These are phyloP conservation scores for Aspidiotus rigidus DNA, from an alignment of 2,888 invertebrate genomes.

Conservation along the genomic window DNA sequence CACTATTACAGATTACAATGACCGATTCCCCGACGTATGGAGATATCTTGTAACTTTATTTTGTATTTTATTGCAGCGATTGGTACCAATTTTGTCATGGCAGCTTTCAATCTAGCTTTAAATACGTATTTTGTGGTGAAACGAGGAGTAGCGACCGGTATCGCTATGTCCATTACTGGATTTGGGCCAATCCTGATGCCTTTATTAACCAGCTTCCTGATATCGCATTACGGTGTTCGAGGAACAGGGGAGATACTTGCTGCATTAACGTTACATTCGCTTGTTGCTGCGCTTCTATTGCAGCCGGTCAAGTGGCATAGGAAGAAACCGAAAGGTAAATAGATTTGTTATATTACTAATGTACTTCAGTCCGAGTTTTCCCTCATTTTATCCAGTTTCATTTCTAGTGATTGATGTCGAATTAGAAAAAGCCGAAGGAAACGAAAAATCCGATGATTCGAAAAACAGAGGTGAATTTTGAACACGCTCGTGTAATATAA, in stretches of 20 bases:
- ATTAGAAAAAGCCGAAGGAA: neutral
- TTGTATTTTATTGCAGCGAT: slow-evolving; percentile 46
- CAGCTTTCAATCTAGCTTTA: slow-evolving; percentile 54
- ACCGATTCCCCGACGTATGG: too few species aligned
- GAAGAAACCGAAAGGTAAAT: slow-evolving; percentile 41
- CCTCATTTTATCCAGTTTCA: too few species aligned
- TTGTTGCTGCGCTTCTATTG: slow-evolving; percentile 52
- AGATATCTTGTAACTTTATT: too few species aligned
- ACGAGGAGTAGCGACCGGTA: slow-evolving; percentile 54
- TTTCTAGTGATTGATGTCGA: neutral
- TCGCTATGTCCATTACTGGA: slow-evolving; percentile 56
- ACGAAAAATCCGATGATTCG: neutral
- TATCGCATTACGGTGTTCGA: slow-evolving; percentile 51
- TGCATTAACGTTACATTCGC: slow-evolving; percentile 53
- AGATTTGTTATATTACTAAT: too few species aligned
- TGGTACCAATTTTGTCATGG: slow-evolving; percentile 53
- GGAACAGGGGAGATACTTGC: slow-evolving; percentile 55
- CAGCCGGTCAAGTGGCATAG: slow-evolving; percentile 61
- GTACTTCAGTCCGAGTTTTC: too few species aligned
- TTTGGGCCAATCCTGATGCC: slow-evolving; percentile 60
- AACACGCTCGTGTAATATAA: too few species aligned
- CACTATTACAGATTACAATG: too few species aligned
- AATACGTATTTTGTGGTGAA: slow-evolving; percentile 57
- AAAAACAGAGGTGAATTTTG: neutral
- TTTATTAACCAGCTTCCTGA: slow-evolving; percentile 50